Conservation (phyloP, 2,888 invertebrate species). For the Stenoptilia bipunctidactyla region DNA sequence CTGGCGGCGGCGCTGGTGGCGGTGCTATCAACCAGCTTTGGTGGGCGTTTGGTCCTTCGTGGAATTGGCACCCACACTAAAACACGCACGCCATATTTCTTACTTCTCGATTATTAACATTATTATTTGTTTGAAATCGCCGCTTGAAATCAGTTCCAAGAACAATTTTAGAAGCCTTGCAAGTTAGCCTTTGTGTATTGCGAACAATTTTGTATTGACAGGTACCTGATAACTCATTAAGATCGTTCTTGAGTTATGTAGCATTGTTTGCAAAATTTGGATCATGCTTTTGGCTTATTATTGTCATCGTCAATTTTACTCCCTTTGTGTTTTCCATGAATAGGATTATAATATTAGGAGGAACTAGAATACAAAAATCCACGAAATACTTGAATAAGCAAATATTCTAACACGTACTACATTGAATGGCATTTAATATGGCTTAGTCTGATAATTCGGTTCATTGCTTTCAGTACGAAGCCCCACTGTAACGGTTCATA, state of each 20-base stretch:
- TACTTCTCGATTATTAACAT: slow-evolving; percentile 1
- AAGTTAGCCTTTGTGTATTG: neutral
- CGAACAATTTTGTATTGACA: neutral
- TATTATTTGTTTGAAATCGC: slow-evolving; percentile 18
- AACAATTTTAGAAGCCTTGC: slow-evolving; percentile 15
- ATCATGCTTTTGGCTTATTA: too few species aligned
- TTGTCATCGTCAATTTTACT: too few species aligned
- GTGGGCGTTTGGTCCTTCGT: slow-evolving; percentile 52
- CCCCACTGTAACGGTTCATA: neutral
- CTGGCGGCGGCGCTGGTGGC: neutral
- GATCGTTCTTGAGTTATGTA: neutral
- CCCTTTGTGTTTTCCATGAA: too few species aligned
- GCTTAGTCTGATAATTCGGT: too few species aligned
- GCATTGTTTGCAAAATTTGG: too few species aligned
- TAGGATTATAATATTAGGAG: too few species aligned
- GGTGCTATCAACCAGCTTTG: slow-evolving; percentile 11
- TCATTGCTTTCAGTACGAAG: too few species aligned
- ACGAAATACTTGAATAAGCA: too few species aligned
- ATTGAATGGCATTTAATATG: too few species aligned
- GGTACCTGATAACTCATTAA: slow-evolving; percentile 4
- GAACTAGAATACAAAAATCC: too few species aligned
- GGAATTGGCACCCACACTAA: slow-evolving; percentile 60
- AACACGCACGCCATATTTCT: slow-evolving; percentile 12
- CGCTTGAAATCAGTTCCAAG: slow-evolving; percentile 25
- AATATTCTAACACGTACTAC: too few species aligned